Evolutionary conservation across 2,113 vertebrate genomes (phyloP), one percentile per base, ranked within the genome.

Genomic region (Tachysurus vachellii): DNA sequence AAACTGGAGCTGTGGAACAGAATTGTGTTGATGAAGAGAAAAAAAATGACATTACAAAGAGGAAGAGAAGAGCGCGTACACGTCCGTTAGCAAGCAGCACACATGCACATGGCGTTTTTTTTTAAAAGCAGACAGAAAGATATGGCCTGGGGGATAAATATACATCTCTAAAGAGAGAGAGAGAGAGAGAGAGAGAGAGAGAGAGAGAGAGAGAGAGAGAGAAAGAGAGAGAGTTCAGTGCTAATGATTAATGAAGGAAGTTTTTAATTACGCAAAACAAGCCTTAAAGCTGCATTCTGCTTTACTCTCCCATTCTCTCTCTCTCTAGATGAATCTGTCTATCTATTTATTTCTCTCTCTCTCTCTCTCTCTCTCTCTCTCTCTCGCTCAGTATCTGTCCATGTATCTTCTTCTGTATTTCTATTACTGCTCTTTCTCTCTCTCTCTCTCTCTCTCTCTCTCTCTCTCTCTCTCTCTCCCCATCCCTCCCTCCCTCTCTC

Each of bases 221-320:
- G 7, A 80, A 28, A 80, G 79, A 61, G 54, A 81, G 79, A 81
- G n/a, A 23, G 16, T 82, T 47, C 56, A 44, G 47, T 66, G 59
- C 36, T 42, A 62, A 80, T 83, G 76, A 88, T 87, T 92, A 75
- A 88, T 91, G 76, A 89, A 88, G 86, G 82, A 83, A 88, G 87
- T 85, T 88, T 88, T 87, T 80, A 88, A 85, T 91, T 84, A 87
- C 86, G 80, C 62, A 85, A 88, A 91, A 88, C 88, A 90, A 89
- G 73, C 89, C 90, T 57, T 88, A 79, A 81, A 80, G 56, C 88
- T 76, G 61, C 85, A 84, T 73, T 42, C 66, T 86, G 47, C 75
- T 80, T 21, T n/a, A 42, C 23, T 3, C 10, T 11, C 21, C 42
- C 16, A 14, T 1, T 73, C 56, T 47, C 56, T 17, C 56, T 17